phyloP scores from a whole-genome alignment of 2,113 vertebrate species.

The Cricetomys ansorgei region DNA sequence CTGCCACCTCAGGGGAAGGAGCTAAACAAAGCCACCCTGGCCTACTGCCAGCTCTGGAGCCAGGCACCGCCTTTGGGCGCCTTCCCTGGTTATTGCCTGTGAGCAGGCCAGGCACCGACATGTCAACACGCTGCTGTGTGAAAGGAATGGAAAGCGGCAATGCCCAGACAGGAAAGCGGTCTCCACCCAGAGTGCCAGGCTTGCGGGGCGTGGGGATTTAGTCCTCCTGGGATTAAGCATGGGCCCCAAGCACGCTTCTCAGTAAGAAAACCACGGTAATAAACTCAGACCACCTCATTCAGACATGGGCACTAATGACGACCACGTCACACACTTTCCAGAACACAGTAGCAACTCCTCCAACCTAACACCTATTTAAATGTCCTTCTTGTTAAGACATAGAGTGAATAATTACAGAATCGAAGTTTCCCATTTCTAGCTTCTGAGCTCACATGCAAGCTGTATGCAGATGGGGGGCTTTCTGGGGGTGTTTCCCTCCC shows the following conservation, averaged over 20 bases:
- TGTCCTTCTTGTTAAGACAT: not conserved
- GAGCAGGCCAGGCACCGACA: conserved; percentile 54
- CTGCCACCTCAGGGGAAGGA: conserved; percentile 57
- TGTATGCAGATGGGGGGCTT: not conserved
- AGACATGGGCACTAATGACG: not conserved
- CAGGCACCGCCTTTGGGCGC: conserved; percentile 55
- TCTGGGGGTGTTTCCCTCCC: not conserved
- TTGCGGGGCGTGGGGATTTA: conserved; percentile 36
- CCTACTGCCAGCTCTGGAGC: conserved; percentile 50
- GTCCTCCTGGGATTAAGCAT: not conserved
- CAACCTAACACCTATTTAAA: not conserved
- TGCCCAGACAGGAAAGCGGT: conserved; percentile 69
- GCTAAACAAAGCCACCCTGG: conserved; percentile 57
- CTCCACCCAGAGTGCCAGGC: conserved; percentile 49
- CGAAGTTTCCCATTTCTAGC: not conserved
- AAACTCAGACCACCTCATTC: not conserved
- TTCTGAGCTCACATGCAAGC: not conserved
- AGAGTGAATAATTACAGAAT: not conserved
- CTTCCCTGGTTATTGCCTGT: conserved; percentile 55
- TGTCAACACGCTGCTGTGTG: conserved; percentile 56
- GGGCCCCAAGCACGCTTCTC: not conserved
- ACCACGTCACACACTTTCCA: not conserved
- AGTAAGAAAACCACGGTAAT: not conserved
- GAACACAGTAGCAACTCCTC: not conserved
- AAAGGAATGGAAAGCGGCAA: conserved; percentile 59